Percentiles rank a stretch among this genome's conserved stretches.
Conservation (phyloP, 1,140 invertebrate genomes). For the Chironomus tepperi region DNA sequence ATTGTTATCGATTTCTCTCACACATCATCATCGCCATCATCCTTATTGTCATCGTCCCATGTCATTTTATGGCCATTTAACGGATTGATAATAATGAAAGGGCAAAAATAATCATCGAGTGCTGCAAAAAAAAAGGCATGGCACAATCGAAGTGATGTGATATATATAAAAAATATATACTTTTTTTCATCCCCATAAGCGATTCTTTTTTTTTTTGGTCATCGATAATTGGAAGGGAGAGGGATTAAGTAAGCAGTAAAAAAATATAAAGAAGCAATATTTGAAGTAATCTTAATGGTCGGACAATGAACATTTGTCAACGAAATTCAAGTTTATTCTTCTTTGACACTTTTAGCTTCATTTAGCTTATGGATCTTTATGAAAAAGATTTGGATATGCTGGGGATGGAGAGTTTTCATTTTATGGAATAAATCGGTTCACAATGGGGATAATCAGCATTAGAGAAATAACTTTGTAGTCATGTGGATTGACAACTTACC, state of each 20-base stretch:
- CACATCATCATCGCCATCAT: background rate
- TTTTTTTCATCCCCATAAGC: no score
- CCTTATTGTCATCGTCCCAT: background rate
- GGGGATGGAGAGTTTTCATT: no score
- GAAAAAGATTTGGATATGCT: no score
- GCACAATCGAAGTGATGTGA: no score
- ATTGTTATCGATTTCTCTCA: constrained; percentile 9
- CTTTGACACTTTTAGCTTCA: background rate
- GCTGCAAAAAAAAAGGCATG: background rate
- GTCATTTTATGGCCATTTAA: constrained; percentile 14
- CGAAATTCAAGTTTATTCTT: background rate
- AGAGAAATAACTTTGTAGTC: no score
- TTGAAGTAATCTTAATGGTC: background rate
- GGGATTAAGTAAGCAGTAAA: background rate
- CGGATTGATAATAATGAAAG: constrained; percentile 2
- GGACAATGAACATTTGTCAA: background rate
- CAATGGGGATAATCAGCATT: no score
- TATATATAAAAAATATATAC: no score
- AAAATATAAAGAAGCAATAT: background rate
- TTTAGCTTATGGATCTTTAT: background rate
- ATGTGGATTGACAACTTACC: no score
- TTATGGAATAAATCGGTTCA: no score
- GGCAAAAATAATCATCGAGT: background rate
- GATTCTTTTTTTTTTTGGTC: background rate
- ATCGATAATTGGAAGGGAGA: background rate